Base-by-base conservation (phyloP, 1,140 invertebrate genomes). In the Drosophila lacteicornis region DNA sequence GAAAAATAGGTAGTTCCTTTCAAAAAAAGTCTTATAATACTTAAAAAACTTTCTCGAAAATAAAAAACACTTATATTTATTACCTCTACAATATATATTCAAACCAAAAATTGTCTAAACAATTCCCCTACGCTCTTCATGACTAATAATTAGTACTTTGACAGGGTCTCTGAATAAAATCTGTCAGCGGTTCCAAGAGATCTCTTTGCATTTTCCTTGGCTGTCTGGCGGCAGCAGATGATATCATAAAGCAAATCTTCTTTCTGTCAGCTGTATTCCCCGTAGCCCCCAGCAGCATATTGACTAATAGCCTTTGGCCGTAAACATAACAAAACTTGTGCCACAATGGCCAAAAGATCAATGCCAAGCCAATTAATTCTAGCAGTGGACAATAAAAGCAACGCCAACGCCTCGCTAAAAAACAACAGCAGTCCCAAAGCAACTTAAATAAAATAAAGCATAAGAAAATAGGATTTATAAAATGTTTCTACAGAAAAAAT, bases 341-440 rank as follows among this genome's bases (percentile, higher is more conserved):
- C 61, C 73, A 56, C 65, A 38, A 47, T 80, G 73, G 45, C 77
- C 69, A 84, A 56, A 75, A 88, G 70, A 85, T 90, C 85, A 90
- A 90, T 88, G 85, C 57, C 81, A 81, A 69, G 47, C 19, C 70
- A 81, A 90, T 88, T 90, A 82, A 85, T 85, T 90, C 27, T 70
- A 79, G 38, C 53, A 62, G 65, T 81, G 70, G 78, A 79, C 75
- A 57, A 75, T 70, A 73, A 75, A 75, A 30, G 57, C 30, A 51
- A 77, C 75, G 56, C 63, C 75, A 78, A 78, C 63, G 69, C 71
- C 33, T 9, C 7, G 45, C 13, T 22, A 75, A 60, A 65, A 55
- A 5, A 51, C 22, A 42, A 56, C 36, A 36, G 30, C 30, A 53
- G 27, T 6, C 30, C 7, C 38, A 9, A 38, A 38, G 17, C 9